Percentiles rank a stretch among this genome's conserved stretches.
Conservation (phyloP, 1,140 invertebrate species). For the Drosophila bocki region DNA sequence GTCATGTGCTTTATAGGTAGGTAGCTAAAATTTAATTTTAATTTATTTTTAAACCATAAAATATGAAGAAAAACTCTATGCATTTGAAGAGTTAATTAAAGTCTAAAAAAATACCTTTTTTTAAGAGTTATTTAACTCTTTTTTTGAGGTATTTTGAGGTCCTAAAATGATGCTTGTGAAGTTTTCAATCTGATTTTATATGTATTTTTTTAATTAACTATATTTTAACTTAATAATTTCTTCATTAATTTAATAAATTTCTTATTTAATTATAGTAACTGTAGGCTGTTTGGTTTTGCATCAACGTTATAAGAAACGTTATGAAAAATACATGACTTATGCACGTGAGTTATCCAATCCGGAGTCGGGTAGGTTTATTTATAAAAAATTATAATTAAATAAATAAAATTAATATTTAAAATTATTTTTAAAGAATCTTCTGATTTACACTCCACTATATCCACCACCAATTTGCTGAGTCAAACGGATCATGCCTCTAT, state of each 20-base stretch:
- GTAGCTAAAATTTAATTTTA: background rate
- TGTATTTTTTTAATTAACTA: background rate
- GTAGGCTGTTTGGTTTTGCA: slow-evolving; percentile 91
- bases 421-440: slow-evolving; percentile 29
- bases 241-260: slow-evolving; percentile 1
- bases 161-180: slow-evolving; percentile 77
- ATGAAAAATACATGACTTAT: slow-evolving; percentile 86
- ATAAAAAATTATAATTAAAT: background rate
- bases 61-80: slow-evolving; percentile 37
- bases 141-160: slow-evolving; percentile 56
- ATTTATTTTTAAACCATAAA: background rate
- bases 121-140: background rate
- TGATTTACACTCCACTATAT: slow-evolving; percentile 76
- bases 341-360: slow-evolving; percentile 80
- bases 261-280: slow-evolving; percentile 86
- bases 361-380: slow-evolving; percentile 70
- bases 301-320: slow-evolving; percentile 88
- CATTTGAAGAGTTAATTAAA: slow-evolving; percentile 64
- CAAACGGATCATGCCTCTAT: slow-evolving; percentile 53
- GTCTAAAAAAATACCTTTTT: no score
- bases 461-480: slow-evolving; percentile 76
- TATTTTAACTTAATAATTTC: slow-evolving; percentile 19
- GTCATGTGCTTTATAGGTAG: slow-evolving; percentile 89
- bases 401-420: background rate
- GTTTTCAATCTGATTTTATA: slow-evolving; percentile 79